These are phyloP conservation scores for Parnassius apollo DNA, from an alignment of 2,888 invertebrate species.

Conservation along the genomic window DNA sequence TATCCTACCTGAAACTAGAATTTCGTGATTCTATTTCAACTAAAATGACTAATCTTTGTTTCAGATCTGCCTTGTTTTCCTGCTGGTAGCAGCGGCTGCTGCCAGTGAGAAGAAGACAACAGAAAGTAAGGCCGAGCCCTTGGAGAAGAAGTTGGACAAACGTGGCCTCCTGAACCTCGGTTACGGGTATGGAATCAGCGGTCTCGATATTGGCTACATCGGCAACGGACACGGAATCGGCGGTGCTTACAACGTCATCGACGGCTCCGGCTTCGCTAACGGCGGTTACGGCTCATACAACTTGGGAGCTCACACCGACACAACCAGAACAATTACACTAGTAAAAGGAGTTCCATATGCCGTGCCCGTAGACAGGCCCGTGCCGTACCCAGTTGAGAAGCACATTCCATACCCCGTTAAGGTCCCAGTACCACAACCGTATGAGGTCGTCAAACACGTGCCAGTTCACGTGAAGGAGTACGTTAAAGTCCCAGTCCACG, in stretches of 20 bases:
- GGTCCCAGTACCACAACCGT: slow-evolving; percentile 86
- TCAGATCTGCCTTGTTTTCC: slow-evolving; percentile 87
- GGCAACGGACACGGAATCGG: slow-evolving; percentile 82
- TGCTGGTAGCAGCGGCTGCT: slow-evolving; percentile 88
- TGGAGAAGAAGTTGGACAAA: slow-evolving; percentile 90
- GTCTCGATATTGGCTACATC: slow-evolving; percentile 87
- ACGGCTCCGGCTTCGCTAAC: slow-evolving; percentile 47
- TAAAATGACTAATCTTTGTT: slow-evolving; percentile 4
- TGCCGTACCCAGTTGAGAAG: slow-evolving; percentile 84
- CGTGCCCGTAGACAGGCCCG: slow-evolving; percentile 83
- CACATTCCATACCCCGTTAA: slow-evolving; percentile 85
- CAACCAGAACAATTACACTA: slow-evolving; percentile 84
- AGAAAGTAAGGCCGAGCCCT: slow-evolving; percentile 79
- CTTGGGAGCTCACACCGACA: slow-evolving; percentile 72
- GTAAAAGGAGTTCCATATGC: slow-evolving; percentile 84
- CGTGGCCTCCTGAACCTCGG: slow-evolving; percentile 90
- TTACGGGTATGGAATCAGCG: slow-evolving; percentile 89
- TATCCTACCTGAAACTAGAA: not conserved
- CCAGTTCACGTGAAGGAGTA: slow-evolving; percentile 89
- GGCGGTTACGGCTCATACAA: slow-evolving; percentile 46
- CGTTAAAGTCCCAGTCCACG: slow-evolving; percentile 89
- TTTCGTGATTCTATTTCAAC: no score
- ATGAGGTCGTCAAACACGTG: slow-evolving; percentile 85
- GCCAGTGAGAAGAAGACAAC: slow-evolving; percentile 84
- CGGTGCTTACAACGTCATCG: slow-evolving; percentile 74